Base-by-base conservation (phyloP, 2,888 invertebrate species). In the Electrophaes corylata region DNA sequence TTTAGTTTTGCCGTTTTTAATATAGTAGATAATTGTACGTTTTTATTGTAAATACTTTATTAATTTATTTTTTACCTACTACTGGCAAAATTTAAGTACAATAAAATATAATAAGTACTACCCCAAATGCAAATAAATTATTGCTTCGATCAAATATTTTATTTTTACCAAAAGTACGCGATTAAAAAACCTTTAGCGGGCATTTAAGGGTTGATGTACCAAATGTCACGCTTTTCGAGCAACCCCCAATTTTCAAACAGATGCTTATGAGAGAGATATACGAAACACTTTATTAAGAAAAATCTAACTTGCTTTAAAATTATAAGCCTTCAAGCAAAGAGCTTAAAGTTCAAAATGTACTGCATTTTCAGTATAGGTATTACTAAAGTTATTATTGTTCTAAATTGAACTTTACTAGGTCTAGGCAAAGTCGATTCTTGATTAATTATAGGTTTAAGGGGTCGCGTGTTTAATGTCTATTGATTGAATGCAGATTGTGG, bases 171-270 rank as follows among this genome's bases (percentile, higher is more conserved):
- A 70, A 72, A 77, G 73, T 67, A 59, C 62, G 66, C 66, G 76
- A 83, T 86, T 79, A 78, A 81, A 83, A 78, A 78, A 69, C 77
- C 70, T 78, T 84, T 74, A 83, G 79, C 69, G 68, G 75, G 62
- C 75, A 73, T 79, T 86, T 83, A 82, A 81, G 78, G 75, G 77
- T 72, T 72, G 55, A 50, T 54, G 71, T 68, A 72, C 82, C 84
- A 86, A 88, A 88, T 88, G 87, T 86, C 81, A 82, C 75, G 79
- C 65, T 66, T 67, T 78, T 74, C 71, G 60, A 53, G 59, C 59
- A 62, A 73, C 78, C 79, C 77, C 80, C 74, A 78, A 79, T 60
- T 56, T 70, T 10, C 43, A 78, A 84, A 83, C 88, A 86, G 84
- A 87, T 86, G 87, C 76, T 75, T 63, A 61, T 66, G 64, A 65